Percentiles rank a stretch among this genome's conserved stretches.
phyloP scores from a whole-genome alignment of 2,888 invertebrate species.

The Palloptera scutellata region DNA sequence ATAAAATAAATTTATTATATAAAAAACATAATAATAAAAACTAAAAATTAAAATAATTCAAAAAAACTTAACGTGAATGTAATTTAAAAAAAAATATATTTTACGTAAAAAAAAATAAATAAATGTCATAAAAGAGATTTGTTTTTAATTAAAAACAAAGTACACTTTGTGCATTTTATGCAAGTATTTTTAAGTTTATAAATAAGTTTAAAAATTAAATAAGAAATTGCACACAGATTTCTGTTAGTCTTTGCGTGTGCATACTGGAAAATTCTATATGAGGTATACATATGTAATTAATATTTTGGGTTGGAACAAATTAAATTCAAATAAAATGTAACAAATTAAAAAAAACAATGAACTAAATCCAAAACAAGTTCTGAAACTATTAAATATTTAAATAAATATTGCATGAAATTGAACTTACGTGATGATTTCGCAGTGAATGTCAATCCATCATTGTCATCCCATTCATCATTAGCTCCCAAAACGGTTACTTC shows the following conservation, averaged over 20 bases:
- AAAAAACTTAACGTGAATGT: slow-evolving; percentile 9
- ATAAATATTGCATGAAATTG: slow-evolving; percentile 37
- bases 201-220: too few relatives aligned
- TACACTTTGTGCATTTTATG: neutral
- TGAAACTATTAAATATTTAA: slow-evolving; percentile 27
- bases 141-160: slow-evolving; percentile 4
- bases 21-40: slow-evolving; percentile 23
- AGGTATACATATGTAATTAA: too few relatives aligned
- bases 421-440: slow-evolving; percentile 88
- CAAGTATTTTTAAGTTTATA: neutral
- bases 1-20: slow-evolving; percentile 14
- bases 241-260: too few relatives aligned
- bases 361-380: slow-evolving; percentile 32
- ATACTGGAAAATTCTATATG: too few relatives aligned
- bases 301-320: slow-evolving; percentile 15
- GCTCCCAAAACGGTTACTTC: slow-evolving; percentile 66
- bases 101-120: neutral
- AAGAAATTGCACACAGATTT: too few relatives aligned
- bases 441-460: slow-evolving; percentile 86
- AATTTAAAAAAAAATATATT: neutral
- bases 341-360: slow-evolving; percentile 12
- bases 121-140: too few relatives aligned
- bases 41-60: neutral
- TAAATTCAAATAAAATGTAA: slow-evolving; percentile 25
- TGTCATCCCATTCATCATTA: slow-evolving; percentile 80